Percentiles rank a stretch among this genome's conserved stretches.
Conservation (phyloP, 2,113 vertebrate genomes). For the Microcebus jonahi region DNA sequence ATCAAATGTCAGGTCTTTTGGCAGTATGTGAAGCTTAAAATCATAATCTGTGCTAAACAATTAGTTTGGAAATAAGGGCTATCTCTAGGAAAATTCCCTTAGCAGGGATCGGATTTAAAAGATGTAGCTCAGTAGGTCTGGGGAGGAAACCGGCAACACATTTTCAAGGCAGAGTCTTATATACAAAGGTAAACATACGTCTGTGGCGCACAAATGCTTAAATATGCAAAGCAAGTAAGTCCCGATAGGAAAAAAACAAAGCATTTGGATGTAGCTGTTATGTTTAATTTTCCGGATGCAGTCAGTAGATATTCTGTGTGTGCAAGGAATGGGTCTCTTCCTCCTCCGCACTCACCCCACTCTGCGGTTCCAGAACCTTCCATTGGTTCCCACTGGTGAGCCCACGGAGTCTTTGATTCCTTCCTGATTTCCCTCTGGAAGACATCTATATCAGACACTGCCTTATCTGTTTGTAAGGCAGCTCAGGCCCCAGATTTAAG, state of each 20-base stretch:
- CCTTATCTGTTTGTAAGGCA: constrained; percentile 91
- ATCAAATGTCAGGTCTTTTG: constrained; percentile 79
- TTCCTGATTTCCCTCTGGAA: constrained; percentile 87
- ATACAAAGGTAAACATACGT: neutral
- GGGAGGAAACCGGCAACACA: constrained; percentile 62
- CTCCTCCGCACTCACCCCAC: constrained; percentile 78
- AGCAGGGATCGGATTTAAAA: constrained; percentile 84
- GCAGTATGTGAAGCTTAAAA: constrained; percentile 83
- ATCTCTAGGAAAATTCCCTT: constrained; percentile 82
- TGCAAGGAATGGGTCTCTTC: constrained; percentile 81
- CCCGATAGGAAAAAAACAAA: neutral
- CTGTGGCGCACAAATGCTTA: neutral
- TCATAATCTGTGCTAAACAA: constrained; percentile 84
- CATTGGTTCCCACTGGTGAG: constrained; percentile 81
- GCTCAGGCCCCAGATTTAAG: constrained; percentile 90
- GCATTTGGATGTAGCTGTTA: neutral
- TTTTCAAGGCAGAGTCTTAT: constrained; percentile 70
- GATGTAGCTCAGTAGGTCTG: constrained; percentile 76
- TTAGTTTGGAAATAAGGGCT: constrained; percentile 83
- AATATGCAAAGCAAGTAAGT: neutral
- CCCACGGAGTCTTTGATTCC: constrained; percentile 86
- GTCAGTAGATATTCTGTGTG: constrained; percentile 80
- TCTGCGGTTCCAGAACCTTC: constrained; percentile 87
- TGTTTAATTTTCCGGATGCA: neutral
- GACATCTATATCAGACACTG: constrained; percentile 88